Percentiles rank a stretch among this genome's conserved stretches.
Conservation (phyloP, 2,888 invertebrate species). For the Anarsia innoxiella region DNA sequence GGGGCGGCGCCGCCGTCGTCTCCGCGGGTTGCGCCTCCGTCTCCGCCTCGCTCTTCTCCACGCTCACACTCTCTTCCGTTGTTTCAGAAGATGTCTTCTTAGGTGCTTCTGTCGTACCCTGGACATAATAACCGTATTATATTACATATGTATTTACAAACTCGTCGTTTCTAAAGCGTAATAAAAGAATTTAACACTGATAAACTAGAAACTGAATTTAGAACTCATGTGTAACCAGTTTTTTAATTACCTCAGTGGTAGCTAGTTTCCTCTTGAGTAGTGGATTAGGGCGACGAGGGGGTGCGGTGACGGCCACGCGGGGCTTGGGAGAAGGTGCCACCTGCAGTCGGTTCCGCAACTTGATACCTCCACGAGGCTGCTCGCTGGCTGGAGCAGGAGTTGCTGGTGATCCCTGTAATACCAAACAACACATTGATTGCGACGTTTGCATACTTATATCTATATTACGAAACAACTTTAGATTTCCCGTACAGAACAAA, state of each 20-base stretch:
- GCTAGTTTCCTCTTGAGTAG: conserved; percentile 69
- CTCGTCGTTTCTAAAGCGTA: too few species aligned
- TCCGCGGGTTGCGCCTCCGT: conserved; percentile 50
- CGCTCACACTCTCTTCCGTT: conserved; percentile 59
- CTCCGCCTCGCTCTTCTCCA: conserved; percentile 53
- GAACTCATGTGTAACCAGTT: too few species aligned
- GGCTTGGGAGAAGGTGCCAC: conserved; percentile 64
- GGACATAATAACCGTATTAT: conserved; percentile 7
- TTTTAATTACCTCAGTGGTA: conserved; percentile 65
- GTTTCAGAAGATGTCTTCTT: conserved; percentile 55
- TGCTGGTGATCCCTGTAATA: too few species aligned
- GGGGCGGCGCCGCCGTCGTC: conserved; percentile 73
- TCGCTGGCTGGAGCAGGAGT: conserved; percentile 54
- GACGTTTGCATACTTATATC: too few species aligned
- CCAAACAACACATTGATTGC: too few species aligned
- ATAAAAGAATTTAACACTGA: too few species aligned
- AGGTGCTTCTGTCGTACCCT: conserved; percentile 58
- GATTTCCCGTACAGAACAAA: too few species aligned
- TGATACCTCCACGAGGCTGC: conserved; percentile 44
- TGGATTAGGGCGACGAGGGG: conserved; percentile 70
- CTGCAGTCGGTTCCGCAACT: conserved; percentile 54
- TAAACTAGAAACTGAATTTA: too few species aligned
- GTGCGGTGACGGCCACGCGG: conserved; percentile 66
- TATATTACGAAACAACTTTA: too few species aligned
- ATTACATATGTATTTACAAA: too few species aligned